These are phyloP conservation scores for Tympanoctomys barrerae DNA, from an alignment of 2,797 vertebrate species.

Conservation along the genomic window DNA sequence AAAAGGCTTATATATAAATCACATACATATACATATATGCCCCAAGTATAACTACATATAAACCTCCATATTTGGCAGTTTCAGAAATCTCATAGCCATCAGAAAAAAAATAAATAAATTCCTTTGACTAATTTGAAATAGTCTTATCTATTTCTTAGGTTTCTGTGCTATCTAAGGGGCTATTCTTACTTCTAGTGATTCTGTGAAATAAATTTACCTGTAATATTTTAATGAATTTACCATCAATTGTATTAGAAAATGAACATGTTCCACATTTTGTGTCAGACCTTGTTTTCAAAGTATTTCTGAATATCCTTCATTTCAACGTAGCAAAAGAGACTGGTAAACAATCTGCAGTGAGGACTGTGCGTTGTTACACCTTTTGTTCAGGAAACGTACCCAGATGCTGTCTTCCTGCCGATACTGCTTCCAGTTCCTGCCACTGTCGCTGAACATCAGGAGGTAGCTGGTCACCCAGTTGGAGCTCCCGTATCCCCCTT, in stretches of 20 bases:
- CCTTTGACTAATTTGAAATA: neutral
- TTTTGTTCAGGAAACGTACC: slow-evolving; percentile 86
- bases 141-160: slow-evolving; percentile 33
- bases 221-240: slow-evolving; percentile 28
- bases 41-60: neutral
- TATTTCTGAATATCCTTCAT: slow-evolving; percentile 19
- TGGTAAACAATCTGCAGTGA: neutral
- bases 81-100: neutral
- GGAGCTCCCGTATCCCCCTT: slow-evolving; percentile 94
- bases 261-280: neutral
- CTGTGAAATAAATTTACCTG: slow-evolving; percentile 33
- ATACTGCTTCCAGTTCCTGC: slow-evolving; percentile 93
- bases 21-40: neutral
- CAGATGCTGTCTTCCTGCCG: slow-evolving; percentile 92
- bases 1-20: neutral
- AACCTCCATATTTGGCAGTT: neutral
- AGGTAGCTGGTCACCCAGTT: slow-evolving; percentile 93
- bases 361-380: rapidly evolving
- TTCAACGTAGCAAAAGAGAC: neutral
- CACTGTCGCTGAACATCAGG: slow-evolving; percentile 93
- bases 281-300: slow-evolving; percentile 20
- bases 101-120: neutral
- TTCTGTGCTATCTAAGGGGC: slow-evolving; percentile 22
- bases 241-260: neutral
- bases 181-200: neutral